A percentile compares a stretch with the other conserved stretches of the same genome.
Conservation (phyloP, 2,113 vertebrate genomes). For the Picathartes gymnocephalus region DNA sequence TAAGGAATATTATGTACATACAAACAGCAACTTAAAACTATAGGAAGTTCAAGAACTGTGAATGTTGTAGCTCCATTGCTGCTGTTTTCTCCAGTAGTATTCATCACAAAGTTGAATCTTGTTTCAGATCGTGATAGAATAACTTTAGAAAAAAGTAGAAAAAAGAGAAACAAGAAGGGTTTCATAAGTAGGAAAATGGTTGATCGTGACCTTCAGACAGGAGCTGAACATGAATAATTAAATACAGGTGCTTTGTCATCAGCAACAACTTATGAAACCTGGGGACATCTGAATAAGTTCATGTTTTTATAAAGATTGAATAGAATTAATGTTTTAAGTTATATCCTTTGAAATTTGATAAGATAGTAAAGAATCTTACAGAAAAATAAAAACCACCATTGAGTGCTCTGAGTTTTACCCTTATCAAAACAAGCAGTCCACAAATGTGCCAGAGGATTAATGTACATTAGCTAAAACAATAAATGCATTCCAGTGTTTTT, state of each 20-base stretch:
- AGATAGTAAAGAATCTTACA: not conserved
- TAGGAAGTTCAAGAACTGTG: not conserved
- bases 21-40: not conserved
- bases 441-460: not conserved
- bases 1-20: not conserved
- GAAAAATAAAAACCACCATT: not conserved
- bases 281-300: not conserved
- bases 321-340: not conserved
- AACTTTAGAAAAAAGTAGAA: not conserved
- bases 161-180: not conserved
- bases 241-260: not conserved
- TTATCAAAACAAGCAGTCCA: not conserved
- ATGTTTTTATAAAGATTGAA: not conserved
- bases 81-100: not conserved
- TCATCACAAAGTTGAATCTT: not conserved
- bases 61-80: not conserved
- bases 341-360: not conserved
- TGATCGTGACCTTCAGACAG: not conserved
- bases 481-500: not conserved
- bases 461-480: not conserved
- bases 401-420: not conserved
- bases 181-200: not conserved
- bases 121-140: not conserved
- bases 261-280: constrained; percentile 1
- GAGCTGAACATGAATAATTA: constrained; percentile 1